These are phyloP conservation scores for Telmatochromis sp. DNA, from an alignment of 2,113 vertebrate species.

Conservation along the genomic window DNA sequence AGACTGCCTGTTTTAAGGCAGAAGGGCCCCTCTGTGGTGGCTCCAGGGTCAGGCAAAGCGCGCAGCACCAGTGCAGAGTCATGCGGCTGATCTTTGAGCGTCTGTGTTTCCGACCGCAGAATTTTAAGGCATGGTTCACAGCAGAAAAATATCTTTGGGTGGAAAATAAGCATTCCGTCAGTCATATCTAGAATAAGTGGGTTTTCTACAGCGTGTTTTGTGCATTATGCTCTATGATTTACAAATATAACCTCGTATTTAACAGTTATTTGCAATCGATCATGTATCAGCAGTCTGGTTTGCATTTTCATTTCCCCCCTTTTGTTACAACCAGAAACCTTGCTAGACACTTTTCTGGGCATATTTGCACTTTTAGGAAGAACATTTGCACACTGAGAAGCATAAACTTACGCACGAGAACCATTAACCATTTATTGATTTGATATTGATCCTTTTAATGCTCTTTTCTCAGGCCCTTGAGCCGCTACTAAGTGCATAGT, in stretches of 20 bases:
- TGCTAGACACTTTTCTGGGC: background rate
- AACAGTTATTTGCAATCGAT: background rate
- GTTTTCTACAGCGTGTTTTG: background rate
- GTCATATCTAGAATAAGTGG: background rate
- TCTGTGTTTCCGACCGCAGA: background rate
- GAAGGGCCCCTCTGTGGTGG: conserved; percentile 18
- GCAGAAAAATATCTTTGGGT: background rate
- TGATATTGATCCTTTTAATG: background rate
- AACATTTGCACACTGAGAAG: background rate
- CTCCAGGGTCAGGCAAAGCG: background rate
- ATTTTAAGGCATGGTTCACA: background rate
- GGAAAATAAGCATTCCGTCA: background rate
- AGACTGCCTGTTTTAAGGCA: background rate
- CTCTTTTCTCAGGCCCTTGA: background rate
- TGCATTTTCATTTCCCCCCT: fast-evolving
- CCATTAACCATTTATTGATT: background rate
- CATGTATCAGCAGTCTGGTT: background rate
- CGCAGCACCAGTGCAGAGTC: background rate
- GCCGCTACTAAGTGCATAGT: background rate
- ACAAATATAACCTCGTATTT: background rate
- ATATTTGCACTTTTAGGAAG: background rate
- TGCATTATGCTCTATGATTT: background rate
- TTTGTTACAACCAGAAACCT: background rate
- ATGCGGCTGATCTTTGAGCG: background rate
- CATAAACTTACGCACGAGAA: background rate